These are phyloP conservation scores for Coracopsis vasa DNA, from an alignment of 2,113 vertebrate genomes.

Conservation along the genomic window DNA sequence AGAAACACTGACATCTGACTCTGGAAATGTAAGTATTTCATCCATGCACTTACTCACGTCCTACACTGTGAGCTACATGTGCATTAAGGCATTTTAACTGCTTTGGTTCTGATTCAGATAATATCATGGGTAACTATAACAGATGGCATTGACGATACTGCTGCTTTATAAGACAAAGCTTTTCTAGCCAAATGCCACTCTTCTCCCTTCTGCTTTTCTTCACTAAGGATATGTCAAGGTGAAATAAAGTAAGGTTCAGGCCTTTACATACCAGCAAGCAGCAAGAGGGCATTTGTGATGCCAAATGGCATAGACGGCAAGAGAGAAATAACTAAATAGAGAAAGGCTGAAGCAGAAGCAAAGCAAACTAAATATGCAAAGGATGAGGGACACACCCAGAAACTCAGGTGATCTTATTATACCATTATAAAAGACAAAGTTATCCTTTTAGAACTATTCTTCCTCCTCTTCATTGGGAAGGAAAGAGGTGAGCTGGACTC, in stretches of 20 bases:
- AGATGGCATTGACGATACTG: slow-evolving; percentile 20
- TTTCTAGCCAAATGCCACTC: slow-evolving; percentile 19
- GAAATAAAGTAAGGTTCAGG: slow-evolving; percentile 11
- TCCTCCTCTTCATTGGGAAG: not conserved
- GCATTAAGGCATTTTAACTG: not conserved
- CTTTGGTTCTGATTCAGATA: not conserved
- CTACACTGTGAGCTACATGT: accelerated
- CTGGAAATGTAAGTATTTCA: not conserved
- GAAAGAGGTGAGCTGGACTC: not conserved
- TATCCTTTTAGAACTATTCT: not conserved
- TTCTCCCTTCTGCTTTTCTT: slow-evolving; percentile 22
- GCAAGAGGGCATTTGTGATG: not conserved
- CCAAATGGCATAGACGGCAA: not conserved
- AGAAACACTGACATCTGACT: not conserved
- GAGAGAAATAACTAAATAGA: not conserved
- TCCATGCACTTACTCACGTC: not conserved
- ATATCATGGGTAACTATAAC: not conserved
- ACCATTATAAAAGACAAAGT: not conserved
- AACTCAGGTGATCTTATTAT: not conserved
- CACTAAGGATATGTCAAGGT: slow-evolving; percentile 42
- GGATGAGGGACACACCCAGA: not conserved
- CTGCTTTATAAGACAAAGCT: slow-evolving; percentile 46
- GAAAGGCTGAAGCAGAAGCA: not conserved
- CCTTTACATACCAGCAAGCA: not conserved
- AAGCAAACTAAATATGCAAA: not conserved